Base-by-base conservation (phyloP, 2,888 invertebrate genomes). In the Endomychus coccineus region DNA sequence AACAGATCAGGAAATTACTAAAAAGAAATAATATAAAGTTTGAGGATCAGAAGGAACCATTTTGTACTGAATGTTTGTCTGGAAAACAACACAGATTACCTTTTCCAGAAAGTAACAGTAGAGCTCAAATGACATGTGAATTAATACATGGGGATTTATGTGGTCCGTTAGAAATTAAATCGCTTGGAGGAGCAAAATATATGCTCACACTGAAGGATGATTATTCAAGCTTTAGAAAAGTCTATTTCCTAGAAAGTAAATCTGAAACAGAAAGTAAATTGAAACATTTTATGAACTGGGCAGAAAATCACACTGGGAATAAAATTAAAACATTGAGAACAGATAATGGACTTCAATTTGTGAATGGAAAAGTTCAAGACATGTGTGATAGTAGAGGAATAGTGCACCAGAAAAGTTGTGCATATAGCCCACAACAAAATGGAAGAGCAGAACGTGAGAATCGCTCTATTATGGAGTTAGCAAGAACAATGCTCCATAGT, bases 341-440 rank as follows among this genome's bases (percentile, higher is more conserved):
- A 22, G 58, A 59, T 16, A 52, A 54, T 45, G 55, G 55, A 5
- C 17, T 29, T 4, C 54, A 55, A 37, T 59, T 52, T 40, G 12
- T 46, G 4, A 58, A 56, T 36, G 38, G 44, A 31, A 39, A 48
- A n/a, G 23, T 55, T 1, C 27, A 40, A 27, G 36, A 48, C 10
- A 16, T 54, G 14, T 50, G 48, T 13, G 9, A 32, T 4, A 38
- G 30, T 29, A 14, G 30, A 16, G 58, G 56, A 7, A 54, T 58
- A n/a, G n/a, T n/a, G n/a, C n/a, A n/a, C n/a, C n/a, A n/a, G n/a
- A n/a, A n/a, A n/a, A n/a, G n/a, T 7, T 28, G 17, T 31, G 4
- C 21, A 3, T 58, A 56, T 39, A 57, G 57, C 9, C 59, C 61
- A 11, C 16, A 61, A 43, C 59, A 63, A 44, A 66, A 65, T 43